Conservation (phyloP, 2,888 invertebrate species). For the Abrostola triplasia region DNA sequence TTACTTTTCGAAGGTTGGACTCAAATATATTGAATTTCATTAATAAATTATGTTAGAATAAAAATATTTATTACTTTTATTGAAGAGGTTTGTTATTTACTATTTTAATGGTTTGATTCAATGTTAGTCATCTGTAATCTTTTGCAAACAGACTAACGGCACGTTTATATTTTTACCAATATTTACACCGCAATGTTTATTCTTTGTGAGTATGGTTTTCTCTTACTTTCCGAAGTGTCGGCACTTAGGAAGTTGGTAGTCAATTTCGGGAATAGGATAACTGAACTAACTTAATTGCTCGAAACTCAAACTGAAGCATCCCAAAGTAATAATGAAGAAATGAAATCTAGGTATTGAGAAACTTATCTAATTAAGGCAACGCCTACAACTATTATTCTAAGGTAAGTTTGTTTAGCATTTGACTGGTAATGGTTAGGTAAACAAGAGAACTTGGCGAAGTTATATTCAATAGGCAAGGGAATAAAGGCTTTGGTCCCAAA, state of each 20-base stretch:
- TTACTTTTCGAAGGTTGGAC: too few relatives aligned
- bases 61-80: too few relatives aligned
- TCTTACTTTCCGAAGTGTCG: not conserved
- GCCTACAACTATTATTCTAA: constrained; percentile 43
- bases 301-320: constrained; percentile 33
- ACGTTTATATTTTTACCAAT: constrained; percentile 3
- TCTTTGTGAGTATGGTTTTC: not conserved
- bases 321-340: constrained; percentile 38
- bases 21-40: too few relatives aligned
- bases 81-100: too few relatives aligned
- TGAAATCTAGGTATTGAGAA: constrained; percentile 40
- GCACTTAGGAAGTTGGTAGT: constrained; percentile 12
- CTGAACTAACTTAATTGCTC: constrained; percentile 28
- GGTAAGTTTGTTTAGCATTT: constrained; percentile 48
- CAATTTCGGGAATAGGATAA: constrained; percentile 17
- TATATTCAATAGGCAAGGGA: constrained; percentile 66
- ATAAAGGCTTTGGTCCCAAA: constrained; percentile 65
- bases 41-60: too few relatives aligned
- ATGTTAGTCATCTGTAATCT: too few relatives aligned
- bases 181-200: not conserved
- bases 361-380: constrained; percentile 62
- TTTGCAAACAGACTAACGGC: too few relatives aligned
- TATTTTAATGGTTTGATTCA: too few relatives aligned
- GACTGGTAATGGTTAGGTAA: constrained; percentile 50
- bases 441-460: constrained; percentile 59